Conservation (phyloP, 2,113 vertebrate species). For the Genyomyrus donnyi region DNA sequence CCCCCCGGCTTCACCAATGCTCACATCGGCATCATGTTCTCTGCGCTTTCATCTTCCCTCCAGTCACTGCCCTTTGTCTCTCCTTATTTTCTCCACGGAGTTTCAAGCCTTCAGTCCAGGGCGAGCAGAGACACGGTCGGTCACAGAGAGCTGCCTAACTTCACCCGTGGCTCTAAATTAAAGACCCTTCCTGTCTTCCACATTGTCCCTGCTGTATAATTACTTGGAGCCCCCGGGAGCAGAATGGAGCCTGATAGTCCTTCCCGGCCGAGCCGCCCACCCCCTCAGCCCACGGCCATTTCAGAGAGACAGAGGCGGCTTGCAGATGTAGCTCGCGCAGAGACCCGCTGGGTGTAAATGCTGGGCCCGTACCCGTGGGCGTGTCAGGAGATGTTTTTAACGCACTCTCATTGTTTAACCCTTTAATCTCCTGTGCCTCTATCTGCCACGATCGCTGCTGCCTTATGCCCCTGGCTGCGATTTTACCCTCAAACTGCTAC, state of each 20-base stretch:
- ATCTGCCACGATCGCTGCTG: not conserved
- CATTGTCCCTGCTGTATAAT: constrained; percentile 18
- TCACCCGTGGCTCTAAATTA: not conserved
- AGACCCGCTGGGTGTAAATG: not conserved
- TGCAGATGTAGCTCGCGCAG: not conserved
- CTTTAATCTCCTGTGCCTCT: not conserved
- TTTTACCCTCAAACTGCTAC: not conserved
- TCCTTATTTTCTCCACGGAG: not conserved
- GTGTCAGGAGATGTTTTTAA: not conserved
- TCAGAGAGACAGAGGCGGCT: not conserved
- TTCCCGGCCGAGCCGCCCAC: constrained; percentile 43
- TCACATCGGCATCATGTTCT: not conserved
- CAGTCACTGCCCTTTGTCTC: not conserved
- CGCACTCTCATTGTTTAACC: not conserved
- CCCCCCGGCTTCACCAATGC: not conserved
- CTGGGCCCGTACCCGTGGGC: not conserved
- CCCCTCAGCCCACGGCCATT: constrained; percentile 23
- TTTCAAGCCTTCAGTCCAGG: not conserved
- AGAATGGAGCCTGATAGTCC: constrained; percentile 13
- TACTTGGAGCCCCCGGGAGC: not conserved
- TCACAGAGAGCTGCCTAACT: not conserved
- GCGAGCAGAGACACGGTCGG: not conserved
- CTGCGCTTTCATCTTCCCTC: not conserved
- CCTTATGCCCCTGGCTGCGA: not conserved
- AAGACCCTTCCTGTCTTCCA: not conserved